Evolutionary conservation across 2,113 vertebrate genomes (phyloP), one percentile per base, ranked within the genome.

Genomic region (Coturnix japonica): DNA sequence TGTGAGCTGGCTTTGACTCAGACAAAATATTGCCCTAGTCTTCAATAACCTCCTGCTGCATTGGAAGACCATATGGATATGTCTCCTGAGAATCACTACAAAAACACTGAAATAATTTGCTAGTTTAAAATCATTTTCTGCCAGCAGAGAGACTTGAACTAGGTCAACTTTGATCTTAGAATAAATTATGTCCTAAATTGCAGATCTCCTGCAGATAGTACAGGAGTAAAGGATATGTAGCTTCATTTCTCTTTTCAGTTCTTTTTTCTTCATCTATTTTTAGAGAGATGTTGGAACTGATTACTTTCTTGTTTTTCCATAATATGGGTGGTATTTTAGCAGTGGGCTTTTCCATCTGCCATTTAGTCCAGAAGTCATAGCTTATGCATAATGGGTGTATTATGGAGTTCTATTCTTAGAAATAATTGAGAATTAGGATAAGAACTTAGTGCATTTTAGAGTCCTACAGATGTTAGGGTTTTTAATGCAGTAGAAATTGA

Each of bases 121-220:
- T 92, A 85, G 65, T 65, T 65, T 80, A 46, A 69, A 89, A 80
- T 67, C 1, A 71, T 71, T 89, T 80, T 80, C 67, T 93, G 60
- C 61, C 44, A 77, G 85, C 44, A 56, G 79, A 87, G 67, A 89
- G 37, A 47, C 81, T 91, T 91, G 87, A 95, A 92, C 49, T 93
- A 88, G 92, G 91, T 81, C 92, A 85, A 78, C 94, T 95, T 96
- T 96, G 91, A 95, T 96, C 93, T 91, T 71, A 21, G 81, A 94
- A 95, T 96, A 92, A 83, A 94, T 96, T 92, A 82, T 13, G 16
- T 28, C 57, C 92, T 54, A 77, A 66, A 77, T 89, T 93, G 85
- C 73, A 85, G 67, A 92, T 92, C 51, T 94, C 54, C 51, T 70
- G 57, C 64, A 90, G 90, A 85, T 86, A 83, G 47, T 47, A 79